A percentile compares a stretch with the other conserved stretches of the same genome.
Evolutionary conservation across 2,888 invertebrate species (phyloP).

Genomic region (Parthenolecanium corni): DNA sequence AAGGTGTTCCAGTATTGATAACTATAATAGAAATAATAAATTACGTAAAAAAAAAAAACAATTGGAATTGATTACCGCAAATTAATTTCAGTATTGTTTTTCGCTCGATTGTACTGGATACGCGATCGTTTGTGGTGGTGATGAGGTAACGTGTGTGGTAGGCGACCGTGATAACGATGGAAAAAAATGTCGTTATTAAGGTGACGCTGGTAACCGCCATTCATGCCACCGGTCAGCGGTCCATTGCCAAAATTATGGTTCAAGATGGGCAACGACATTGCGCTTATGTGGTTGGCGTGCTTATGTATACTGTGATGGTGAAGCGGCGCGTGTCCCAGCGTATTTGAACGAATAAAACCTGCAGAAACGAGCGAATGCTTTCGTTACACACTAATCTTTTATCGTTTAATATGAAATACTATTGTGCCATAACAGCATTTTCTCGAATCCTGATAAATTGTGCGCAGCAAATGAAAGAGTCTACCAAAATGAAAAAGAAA

Average conservation of each 20-base stretch:
- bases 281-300: conserved; percentile 15
- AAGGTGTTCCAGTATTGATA: neutral
- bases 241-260: conserved; percentile 22
- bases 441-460: too few species aligned
- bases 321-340: conserved; percentile 14
- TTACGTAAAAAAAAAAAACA: neutral
- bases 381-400: too few species aligned
- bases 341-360: conserved; percentile 19
- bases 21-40: neutral
- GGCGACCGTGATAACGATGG: neutral
- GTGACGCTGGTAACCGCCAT: conserved; percentile 17
- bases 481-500: too few species aligned
- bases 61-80: conserved; percentile 9
- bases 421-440: too few species aligned
- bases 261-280: conserved; percentile 17
- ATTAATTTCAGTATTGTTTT: conserved; percentile 22
- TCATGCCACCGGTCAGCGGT: conserved; percentile 4
- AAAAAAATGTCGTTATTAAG: conserved; percentile 5
- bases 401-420: too few species aligned
- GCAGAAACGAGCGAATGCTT: neutral
- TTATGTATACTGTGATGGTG: conserved; percentile 16
- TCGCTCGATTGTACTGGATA: conserved; percentile 3
- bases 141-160: conserved; percentile 22
- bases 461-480: too few species aligned
- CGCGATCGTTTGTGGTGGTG: conserved; percentile 7